Conservation (phyloP, 2,113 vertebrate species). For the Trinectes maculatus region DNA sequence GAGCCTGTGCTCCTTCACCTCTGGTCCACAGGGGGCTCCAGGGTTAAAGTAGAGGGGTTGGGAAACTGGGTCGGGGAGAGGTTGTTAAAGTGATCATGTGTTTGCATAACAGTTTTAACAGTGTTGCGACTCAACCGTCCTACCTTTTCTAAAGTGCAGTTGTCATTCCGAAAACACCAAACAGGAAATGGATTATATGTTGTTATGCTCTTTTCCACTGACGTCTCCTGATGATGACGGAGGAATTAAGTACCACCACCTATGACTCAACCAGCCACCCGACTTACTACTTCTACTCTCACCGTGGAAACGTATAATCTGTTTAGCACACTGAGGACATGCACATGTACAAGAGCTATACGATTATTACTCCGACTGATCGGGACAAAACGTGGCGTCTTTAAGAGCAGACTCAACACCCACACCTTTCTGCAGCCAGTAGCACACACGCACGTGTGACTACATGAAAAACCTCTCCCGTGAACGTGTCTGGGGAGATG, state of each 20-base stretch:
- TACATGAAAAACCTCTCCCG: slow-evolving; percentile 63
- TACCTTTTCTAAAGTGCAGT: slow-evolving; percentile 19
- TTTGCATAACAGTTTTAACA: too few species aligned
- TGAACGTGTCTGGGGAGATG: slow-evolving; percentile 51
- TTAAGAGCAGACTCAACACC: slow-evolving; percentile 17
- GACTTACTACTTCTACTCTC: slow-evolving; percentile 2
- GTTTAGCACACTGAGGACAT: slow-evolving; percentile 9
- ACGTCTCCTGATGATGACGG: slow-evolving; percentile 58
- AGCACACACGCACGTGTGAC: slow-evolving; percentile 38
- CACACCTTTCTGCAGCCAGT: slow-evolving; percentile 12
- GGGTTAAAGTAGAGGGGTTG: slow-evolving; percentile 36
- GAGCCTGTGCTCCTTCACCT: slow-evolving; percentile 43
- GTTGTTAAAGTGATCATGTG: too few species aligned
- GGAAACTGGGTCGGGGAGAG: background rate
- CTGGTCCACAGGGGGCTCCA: slow-evolving; percentile 37
- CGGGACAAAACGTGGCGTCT: slow-evolving; percentile 16
- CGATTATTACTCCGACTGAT: slow-evolving; percentile 27
- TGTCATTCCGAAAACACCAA: slow-evolving; percentile 28
- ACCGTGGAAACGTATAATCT: slow-evolving; percentile 19
- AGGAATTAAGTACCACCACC: slow-evolving; percentile 49
- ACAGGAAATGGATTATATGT: slow-evolving; percentile 56
- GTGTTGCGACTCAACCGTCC: too few species aligned
- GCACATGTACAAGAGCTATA: slow-evolving; percentile 11
- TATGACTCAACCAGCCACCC: slow-evolving; percentile 20
- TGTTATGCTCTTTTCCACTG: slow-evolving; percentile 53